Percentiles rank a stretch among this genome's conserved stretches.
phyloP scores from a whole-genome alignment of 2,888 invertebrate species.

The Crocallis elinguaria region DNA sequence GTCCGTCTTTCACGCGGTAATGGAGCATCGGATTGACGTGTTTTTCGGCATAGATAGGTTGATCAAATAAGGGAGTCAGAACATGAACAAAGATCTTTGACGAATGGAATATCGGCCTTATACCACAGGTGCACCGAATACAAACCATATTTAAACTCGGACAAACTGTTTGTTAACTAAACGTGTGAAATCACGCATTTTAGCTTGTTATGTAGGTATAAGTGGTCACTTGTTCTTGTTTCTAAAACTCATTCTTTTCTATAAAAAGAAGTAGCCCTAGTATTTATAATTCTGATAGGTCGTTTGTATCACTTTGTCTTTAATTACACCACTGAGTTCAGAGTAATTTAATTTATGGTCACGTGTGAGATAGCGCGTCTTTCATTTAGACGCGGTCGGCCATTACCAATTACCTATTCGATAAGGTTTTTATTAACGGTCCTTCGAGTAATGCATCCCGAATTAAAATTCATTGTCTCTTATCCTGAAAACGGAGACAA shows the following conservation, averaged over 20 bases:
- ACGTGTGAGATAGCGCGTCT: slow-evolving; percentile 54
- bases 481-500: slow-evolving; percentile 76
- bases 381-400: slow-evolving; percentile 68
- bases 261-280: slow-evolving; percentile 12
- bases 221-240: too few relatives aligned
- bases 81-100: too few relatives aligned
- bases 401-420: slow-evolving; percentile 81
- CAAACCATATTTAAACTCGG: too few relatives aligned
- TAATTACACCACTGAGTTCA: slow-evolving; percentile 51
- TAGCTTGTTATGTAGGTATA: too few relatives aligned
- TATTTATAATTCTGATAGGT: slow-evolving; percentile 22
- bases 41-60: too few relatives aligned
- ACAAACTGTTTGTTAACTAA: too few relatives aligned
- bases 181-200: too few relatives aligned
- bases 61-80: too few relatives aligned
- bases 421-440: slow-evolving; percentile 81
- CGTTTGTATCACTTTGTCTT: slow-evolving; percentile 59
- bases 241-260: neutral
- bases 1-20: too few relatives aligned
- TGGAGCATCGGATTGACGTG: too few relatives aligned
- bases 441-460: slow-evolving; percentile 56
- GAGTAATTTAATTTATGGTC: slow-evolving; percentile 69
- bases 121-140: too few relatives aligned
- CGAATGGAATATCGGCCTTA: too few relatives aligned
- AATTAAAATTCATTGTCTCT: slow-evolving; percentile 84